Evolutionary conservation across 2,888 invertebrate species (phyloP), one percentile per base, ranked within the genome.

Genomic region (Mantis religiosa): DNA sequence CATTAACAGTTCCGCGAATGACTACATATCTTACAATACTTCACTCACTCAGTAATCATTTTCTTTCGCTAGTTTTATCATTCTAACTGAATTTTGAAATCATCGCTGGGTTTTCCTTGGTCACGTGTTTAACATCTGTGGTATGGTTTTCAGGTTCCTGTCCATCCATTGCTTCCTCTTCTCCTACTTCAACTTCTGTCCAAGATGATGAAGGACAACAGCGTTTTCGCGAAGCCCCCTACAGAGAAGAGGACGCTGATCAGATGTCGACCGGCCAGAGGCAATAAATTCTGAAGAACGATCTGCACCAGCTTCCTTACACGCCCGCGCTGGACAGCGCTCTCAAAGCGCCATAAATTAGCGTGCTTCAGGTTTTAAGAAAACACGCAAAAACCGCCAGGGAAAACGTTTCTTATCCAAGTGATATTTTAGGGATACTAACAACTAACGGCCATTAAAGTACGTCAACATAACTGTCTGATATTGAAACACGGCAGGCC

Each of bases 81-180:
- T 41, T 41, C 41, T 12, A 41, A 9, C 12, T 12, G 12, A 9
- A 12, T 41, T 41, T 2, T 9, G 1, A 41, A 41, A 41, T 41
- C 41, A 41, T 41, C 41, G 6, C 41, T 41, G 41, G 12, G 41
- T 41, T 41, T 41, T 41, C 41, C 12, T 41, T 41, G 12, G 41
- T 2, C 41, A 41, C 41, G 41, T 41, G 41, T 71, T 15, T 71
- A 71, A 71, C 54, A 71, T 90, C 84, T 87, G 90, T 91, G 91
- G 91, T 91, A 91, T 92, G 93, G 94, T 93, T 95, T 95, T 88
- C 95, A 97, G 97, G 93, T 98, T 98, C 94, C 95, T 97, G 92
- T 98, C 98, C 90, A 95, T 98, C 91, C 98, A 98, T 93, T 98
- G 98, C 94, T 96, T 96, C 93, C 95, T 98, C 91, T 98, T 97